phyloP scores from a whole-genome alignment of 2,888 invertebrate species.

The Syritta pipiens region DNA sequence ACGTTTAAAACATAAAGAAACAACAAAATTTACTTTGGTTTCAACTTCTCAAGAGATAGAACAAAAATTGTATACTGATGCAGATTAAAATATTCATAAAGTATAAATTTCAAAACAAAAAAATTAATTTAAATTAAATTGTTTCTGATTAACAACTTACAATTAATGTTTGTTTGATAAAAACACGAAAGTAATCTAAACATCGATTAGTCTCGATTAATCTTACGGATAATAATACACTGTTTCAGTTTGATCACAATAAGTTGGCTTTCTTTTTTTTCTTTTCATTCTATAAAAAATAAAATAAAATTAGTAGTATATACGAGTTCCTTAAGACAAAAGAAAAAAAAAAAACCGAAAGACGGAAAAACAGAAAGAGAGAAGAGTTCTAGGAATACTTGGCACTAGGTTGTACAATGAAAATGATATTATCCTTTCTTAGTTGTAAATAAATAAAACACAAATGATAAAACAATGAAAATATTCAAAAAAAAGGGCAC shows the following conservation, averaged over 20 bases:
- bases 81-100: slow-evolving; percentile 15
- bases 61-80: neutral
- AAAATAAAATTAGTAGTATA: slow-evolving; percentile 7
- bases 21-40: neutral
- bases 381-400: slow-evolving; percentile 44
- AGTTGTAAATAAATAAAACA: slow-evolving; percentile 51
- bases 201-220: too few relatives aligned
- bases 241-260: slow-evolving; percentile 65
- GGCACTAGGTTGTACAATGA: slow-evolving; percentile 11
- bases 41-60: neutral
- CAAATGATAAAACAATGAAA: slow-evolving; percentile 4
- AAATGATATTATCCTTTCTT: slow-evolving; percentile 6
- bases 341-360: slow-evolving; percentile 3
- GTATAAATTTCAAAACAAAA: too few relatives aligned
- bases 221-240: slow-evolving; percentile 63
- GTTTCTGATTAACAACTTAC: neutral
- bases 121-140: too few relatives aligned
- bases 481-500: slow-evolving; percentile 13
- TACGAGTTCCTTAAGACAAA: neutral
- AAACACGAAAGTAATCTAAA: slow-evolving; percentile 6
- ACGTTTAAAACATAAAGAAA: slow-evolving; percentile 17
- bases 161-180: slow-evolving; percentile 15
- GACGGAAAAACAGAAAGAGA: slow-evolving; percentile 6
- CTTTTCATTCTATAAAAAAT: slow-evolving; percentile 9
- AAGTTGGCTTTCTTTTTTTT: slow-evolving; percentile 36